Percentiles rank a stretch among this genome's conserved stretches.
These are phyloP conservation scores for Drosophila funebris DNA, from an alignment of 1,140 invertebrate species.

Conservation along the genomic window DNA sequence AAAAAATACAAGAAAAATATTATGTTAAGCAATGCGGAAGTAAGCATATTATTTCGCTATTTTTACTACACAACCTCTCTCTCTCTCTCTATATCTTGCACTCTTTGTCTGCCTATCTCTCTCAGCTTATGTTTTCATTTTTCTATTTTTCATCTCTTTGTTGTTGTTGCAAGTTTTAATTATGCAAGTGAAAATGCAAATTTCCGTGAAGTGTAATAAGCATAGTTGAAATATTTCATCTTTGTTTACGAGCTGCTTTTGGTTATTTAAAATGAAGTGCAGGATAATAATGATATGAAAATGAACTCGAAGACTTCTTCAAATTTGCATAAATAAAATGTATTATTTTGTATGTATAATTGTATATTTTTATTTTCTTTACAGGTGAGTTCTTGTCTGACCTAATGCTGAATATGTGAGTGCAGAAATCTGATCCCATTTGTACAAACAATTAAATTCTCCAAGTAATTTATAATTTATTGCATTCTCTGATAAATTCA, in stretches of 20 bases:
- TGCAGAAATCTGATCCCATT: not conserved
- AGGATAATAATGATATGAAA: not conserved
- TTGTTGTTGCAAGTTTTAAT: constrained; percentile 36
- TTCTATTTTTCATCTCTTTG: not conserved
- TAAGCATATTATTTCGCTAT: constrained; percentile 62
- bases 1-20: constrained; percentile 37
- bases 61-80: constrained; percentile 29
- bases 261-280: constrained; percentile 9
- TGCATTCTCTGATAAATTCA: no score
- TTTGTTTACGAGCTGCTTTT: constrained; percentile 33
- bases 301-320: constrained; percentile 15
- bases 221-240: constrained; percentile 34
- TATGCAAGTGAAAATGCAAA: constrained; percentile 64
- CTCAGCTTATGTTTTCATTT: not conserved
- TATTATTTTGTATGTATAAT: constrained; percentile 1
- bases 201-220: constrained; percentile 48
- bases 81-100: not conserved
- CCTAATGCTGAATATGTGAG: not conserved
- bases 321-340: constrained; percentile 6
- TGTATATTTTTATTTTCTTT: constrained; percentile 1
- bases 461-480: no score
- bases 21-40: constrained; percentile 62
- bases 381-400: constrained; percentile 13
- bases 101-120: not conserved
- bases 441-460: no score